Percentiles rank a stretch among this genome's conserved stretches.
phyloP scores from a whole-genome alignment of 92 coral and sea anemone species.

The Heteractis magnifica region DNA sequence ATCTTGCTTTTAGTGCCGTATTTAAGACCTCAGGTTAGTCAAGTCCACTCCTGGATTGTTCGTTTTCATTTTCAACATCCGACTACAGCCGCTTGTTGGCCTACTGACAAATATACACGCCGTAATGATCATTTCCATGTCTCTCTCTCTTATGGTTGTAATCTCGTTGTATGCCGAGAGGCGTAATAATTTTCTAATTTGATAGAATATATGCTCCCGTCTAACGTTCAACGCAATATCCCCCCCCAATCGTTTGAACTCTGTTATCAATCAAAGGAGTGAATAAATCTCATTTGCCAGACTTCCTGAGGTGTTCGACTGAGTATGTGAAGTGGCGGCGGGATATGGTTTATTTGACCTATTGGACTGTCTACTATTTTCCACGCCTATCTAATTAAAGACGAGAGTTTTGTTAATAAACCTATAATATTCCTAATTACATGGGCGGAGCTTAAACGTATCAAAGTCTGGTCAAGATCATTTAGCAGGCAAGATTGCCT shows the following conservation, averaged over 20 bases:
- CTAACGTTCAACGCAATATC: neutral
- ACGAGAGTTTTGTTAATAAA: conserved; percentile 23
- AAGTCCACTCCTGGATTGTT: neutral
- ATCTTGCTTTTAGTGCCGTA: neutral
- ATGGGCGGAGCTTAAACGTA: conserved; percentile 55
- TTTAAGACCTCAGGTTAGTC: conserved; percentile 3
- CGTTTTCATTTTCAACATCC: neutral
- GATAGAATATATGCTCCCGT: neutral
- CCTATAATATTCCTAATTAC: conserved; percentile 52
- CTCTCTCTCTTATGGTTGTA: neutral
- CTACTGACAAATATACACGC: neutral
- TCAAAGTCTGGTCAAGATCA: conserved; percentile 19
- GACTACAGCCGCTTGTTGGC: neutral
- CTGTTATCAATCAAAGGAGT: neutral
- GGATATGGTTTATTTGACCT: conserved; percentile 9
- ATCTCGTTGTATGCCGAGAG: neutral
- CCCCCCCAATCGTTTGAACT: neutral
- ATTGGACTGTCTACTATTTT: conserved; percentile 1
- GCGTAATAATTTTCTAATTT: neutral
- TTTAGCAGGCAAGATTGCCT: too few relatives aligned
- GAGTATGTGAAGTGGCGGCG: too few relatives aligned
- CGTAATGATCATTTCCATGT: neutral
- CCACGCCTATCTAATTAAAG: conserved; percentile 57
- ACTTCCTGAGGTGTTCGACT: conserved; percentile 1
- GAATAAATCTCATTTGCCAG: conserved; percentile 6